These are phyloP conservation scores for Hippocampus mohnikei DNA, from an alignment of 2,113 vertebrate genomes.

Conservation along the genomic window DNA sequence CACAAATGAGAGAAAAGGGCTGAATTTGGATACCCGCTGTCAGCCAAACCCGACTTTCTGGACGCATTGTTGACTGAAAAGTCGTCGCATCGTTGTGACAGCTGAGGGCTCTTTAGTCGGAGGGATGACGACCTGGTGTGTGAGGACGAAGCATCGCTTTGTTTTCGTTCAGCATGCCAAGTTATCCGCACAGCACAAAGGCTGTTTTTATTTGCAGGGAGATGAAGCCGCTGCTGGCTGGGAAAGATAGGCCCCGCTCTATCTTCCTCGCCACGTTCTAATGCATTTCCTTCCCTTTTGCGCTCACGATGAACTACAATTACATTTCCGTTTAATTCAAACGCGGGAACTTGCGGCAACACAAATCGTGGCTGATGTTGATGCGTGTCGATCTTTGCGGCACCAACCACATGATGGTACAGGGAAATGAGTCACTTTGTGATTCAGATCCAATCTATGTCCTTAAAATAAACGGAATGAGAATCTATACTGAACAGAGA, in stretches of 20 bases:
- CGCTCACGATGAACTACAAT: constrained; percentile 59
- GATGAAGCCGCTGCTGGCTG: constrained; percentile 28
- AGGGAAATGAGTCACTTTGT: background rate
- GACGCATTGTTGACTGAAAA: constrained; percentile 9
- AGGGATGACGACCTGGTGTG: constrained; percentile 35
- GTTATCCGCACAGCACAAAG: constrained; percentile 61
- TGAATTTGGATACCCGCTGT: background rate
- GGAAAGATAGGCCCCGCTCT: constrained; percentile 41
- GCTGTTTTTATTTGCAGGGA: constrained; percentile 49
- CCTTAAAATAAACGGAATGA: background rate
- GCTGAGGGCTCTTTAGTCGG: constrained; percentile 26
- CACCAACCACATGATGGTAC: constrained; percentile 1
- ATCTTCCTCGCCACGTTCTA: constrained; percentile 52
- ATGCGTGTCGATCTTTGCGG: background rate
- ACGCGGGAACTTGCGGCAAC: constrained; percentile 32
- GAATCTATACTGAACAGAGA: background rate
- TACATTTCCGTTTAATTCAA: constrained; percentile 46
- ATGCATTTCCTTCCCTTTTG: constrained; percentile 59
- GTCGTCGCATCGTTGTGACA: constrained; percentile 38
- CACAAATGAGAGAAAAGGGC: background rate
- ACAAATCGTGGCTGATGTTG: constrained; percentile 24
- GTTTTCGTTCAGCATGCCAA: constrained; percentile 56
- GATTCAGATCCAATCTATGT: background rate
- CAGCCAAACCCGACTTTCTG: background rate
- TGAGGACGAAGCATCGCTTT: constrained; percentile 29